These are phyloP conservation scores for Thymelicus lineola DNA, from an alignment of 2,888 invertebrate species.

Conservation along the genomic window DNA sequence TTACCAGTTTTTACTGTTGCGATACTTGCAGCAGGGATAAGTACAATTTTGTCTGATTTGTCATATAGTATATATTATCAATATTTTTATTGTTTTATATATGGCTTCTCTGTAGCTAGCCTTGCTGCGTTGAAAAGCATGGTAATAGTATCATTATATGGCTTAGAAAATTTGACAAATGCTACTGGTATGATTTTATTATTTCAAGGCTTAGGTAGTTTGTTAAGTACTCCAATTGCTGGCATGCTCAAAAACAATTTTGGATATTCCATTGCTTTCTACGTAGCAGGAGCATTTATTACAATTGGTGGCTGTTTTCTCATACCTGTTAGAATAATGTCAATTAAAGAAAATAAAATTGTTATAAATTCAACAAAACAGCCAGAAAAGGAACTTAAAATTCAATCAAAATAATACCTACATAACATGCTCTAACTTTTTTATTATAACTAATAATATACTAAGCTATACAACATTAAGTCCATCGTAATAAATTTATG, in stretches of 20 bases:
- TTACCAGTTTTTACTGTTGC: conserved; percentile 53
- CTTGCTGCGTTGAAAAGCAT: conserved; percentile 65
- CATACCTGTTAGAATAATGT: conserved; percentile 51
- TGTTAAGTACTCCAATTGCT: conserved; percentile 71
- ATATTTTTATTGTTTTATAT: conserved; percentile 62
- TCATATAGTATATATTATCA: conserved; percentile 66
- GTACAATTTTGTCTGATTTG: conserved; percentile 61
- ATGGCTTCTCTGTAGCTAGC: conserved; percentile 65
- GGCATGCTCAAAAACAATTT: conserved; percentile 60
- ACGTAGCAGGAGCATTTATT: conserved; percentile 64
- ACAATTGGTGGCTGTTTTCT: conserved; percentile 61
- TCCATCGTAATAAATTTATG: background rate
- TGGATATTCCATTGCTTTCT: conserved; percentile 65
- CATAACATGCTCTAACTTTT: background rate
- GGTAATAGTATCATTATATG: conserved; percentile 69
- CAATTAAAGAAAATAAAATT: conserved; percentile 20
- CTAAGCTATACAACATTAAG: background rate
- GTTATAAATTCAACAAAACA: background rate
- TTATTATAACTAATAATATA: background rate
- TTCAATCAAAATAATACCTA: background rate
- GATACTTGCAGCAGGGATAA: conserved; percentile 55
- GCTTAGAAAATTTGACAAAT: conserved; percentile 75
- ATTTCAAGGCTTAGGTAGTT: conserved; percentile 71
- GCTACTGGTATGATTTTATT: conserved; percentile 72
- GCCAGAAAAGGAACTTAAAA: background rate